Percentiles rank a stretch among this genome's conserved stretches.
Evolutionary conservation across 2,797 vertebrate species (phyloP).

Genomic region (Ispidina lecontei): DNA sequence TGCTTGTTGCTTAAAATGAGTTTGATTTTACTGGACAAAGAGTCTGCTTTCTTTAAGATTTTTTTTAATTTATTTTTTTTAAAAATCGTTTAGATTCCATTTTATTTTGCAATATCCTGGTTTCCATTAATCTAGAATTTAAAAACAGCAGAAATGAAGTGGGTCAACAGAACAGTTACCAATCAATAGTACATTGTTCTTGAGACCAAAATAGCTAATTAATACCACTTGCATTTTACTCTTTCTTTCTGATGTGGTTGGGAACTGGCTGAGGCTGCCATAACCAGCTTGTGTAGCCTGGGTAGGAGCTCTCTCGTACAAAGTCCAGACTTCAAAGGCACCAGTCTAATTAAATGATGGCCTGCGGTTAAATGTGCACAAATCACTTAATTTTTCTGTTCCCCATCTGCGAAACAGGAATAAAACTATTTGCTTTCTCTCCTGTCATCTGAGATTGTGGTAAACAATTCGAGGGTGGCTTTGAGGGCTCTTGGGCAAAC

Average conservation of each 20-base stretch:
- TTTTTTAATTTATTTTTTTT: background rate
- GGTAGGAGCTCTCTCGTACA: background rate
- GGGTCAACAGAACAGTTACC: slow-evolving; percentile 56
- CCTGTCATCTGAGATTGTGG: background rate
- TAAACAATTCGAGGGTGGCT: background rate
- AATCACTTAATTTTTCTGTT: background rate
- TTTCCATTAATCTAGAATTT: slow-evolving; percentile 50
- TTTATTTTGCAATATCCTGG: slow-evolving; percentile 18
- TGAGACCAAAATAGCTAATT: slow-evolving; percentile 62
- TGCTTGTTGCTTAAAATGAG: background rate
- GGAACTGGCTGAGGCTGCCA: slow-evolving; percentile 29
- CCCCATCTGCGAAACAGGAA: background rate
- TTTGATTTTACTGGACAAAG: background rate
- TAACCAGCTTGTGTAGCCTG: background rate
- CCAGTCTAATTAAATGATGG: background rate
- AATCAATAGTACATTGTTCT: slow-evolving; percentile 64
- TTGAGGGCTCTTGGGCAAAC: background rate
- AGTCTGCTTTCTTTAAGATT: background rate
- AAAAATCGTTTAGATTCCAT: background rate
- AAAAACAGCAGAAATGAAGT: slow-evolving; percentile 17
- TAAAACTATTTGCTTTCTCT: background rate
- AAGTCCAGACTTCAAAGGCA: slow-evolving; percentile 19
- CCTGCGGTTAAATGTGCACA: background rate
- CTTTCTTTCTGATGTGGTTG: slow-evolving; percentile 40
- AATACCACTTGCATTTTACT: slow-evolving; percentile 31